Base-by-base conservation (phyloP, 1,140 invertebrate species). In the Medauroidea extradentata region DNA sequence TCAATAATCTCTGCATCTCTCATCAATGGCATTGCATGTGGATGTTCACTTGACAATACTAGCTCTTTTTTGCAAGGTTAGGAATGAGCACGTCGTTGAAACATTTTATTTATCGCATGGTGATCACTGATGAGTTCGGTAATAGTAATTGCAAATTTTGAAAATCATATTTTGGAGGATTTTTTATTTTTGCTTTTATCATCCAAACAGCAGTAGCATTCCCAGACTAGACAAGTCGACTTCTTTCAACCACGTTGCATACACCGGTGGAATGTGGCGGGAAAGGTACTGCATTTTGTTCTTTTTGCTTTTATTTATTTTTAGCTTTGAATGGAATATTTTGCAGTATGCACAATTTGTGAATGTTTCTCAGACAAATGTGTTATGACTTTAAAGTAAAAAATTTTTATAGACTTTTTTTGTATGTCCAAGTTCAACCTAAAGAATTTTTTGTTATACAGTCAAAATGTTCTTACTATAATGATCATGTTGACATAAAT, bases 221-320 rank as follows among this genome's bases (percentile, higher is more conserved):
- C 29, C 50, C 38, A 60, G 58, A 18, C 44, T 54, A 29, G 58
- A 60, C 46, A 48, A 53, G 46, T 74, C 79, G 75, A 75, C 76
- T 67, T 73, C 76, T 60, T 75, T 79, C 65, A 77, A 77, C 71
- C 69, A 67, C 67, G 68, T 71, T 67, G 65, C 73, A 66, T 78
- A 78, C 71, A 76, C 73, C 73, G 73, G 75, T 73, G 78, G 79
- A 75, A 80, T 80, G 79, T 80, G 76, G 78, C 76, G 78, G 76
- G 78, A 81, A 77, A 80, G 79, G 79, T 81, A 81, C 72, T 76
- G 63, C 72, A 42, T 54, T 54, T 53, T 8, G 18, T 25, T 21
- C 48, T 55, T 55, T 23, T 16, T 46, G 23, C 8, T 23, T n/a
- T 25, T 7, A 18, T 16, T n/a, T 16, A 27, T 50, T 18, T 24